Base-by-base conservation (phyloP, 1,140 invertebrate genomes). In the Armadillidium nasatum region DNA sequence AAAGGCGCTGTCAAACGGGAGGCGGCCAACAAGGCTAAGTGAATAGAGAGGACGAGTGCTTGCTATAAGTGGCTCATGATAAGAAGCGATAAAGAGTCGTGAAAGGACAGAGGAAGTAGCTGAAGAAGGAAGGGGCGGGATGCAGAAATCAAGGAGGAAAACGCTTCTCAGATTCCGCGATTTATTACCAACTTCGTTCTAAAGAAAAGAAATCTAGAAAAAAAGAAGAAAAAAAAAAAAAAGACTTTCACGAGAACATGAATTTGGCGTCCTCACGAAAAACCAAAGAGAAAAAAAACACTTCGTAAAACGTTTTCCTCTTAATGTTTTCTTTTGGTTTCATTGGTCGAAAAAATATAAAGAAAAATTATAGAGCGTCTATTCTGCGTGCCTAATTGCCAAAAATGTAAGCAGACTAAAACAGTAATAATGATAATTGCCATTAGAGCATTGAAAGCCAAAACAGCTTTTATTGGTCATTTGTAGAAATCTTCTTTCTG, bases 101-200 rank as follows among this genome's bases (percentile, higher is more conserved):
- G 50, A 60, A 60, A 60, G 50, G 50, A 60, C 50, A 60, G 50
- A 60, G 50, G 50, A 60, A 60, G 50, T 60, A 60, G 50, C 50
- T 60, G 50, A 60, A 60, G 50, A 19, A 60, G 50, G 50, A 60
- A 60, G 50, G 50, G 50, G 50, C 50, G 50, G 50, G 50, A 19
- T 15, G 50, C 11, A 13, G 19, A 19, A 60, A 60, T 15, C 19
- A 13, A 60, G 19, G 50, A 19, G 19, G 50, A 19, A 60, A 60
- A 60, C 7, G 50, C 50, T 60, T 60, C 50, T 60, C 50, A 60
- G 50, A 60, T 60, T 60, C 33, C 50, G 50, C 50, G 50, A 60
- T 60, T 60, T 60, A 60, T 60, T 60, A 60, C 50, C 50, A 60
- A 19, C 11, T 13, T 60, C 50, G 7, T 13, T 60, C 50, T 13